These are phyloP conservation scores for Tinea semifulvella DNA, from an alignment of 2,888 invertebrate genomes.

Conservation along the genomic window DNA sequence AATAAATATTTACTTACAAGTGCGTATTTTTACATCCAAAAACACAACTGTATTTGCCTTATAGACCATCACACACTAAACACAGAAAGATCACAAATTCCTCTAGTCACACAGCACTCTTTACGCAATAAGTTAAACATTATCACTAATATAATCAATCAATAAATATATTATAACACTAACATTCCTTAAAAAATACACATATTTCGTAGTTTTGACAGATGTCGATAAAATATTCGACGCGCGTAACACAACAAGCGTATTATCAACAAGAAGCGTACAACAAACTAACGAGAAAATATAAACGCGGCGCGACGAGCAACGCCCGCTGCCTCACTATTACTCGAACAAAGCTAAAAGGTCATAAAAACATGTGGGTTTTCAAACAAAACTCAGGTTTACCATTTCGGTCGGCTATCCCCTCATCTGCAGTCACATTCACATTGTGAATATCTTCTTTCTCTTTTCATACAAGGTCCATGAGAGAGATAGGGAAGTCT, in stretches of 20 bases:
- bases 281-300: constrained; percentile 8
- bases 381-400: not conserved
- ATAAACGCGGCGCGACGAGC: constrained; percentile 25
- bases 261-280: constrained; percentile 5
- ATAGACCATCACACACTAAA: constrained; percentile 42
- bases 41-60: constrained; percentile 33
- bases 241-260: constrained; percentile 15
- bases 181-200: constrained; percentile 32
- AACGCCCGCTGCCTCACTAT: constrained; percentile 26
- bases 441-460: not conserved
- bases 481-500: constrained; percentile 1
- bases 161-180: constrained; percentile 22
- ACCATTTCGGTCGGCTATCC: not conserved
- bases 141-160: constrained; percentile 22
- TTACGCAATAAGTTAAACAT: constrained; percentile 31
- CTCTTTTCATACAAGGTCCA: not conserved
- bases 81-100: constrained; percentile 48
- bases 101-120: constrained; percentile 33
- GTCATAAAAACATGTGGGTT: not conserved
- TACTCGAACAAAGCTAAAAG: not conserved
- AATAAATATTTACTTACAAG: constrained; percentile 60
- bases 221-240: constrained; percentile 42
- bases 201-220: constrained; percentile 38
- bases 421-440: constrained; percentile 1
- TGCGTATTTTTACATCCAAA: constrained; percentile 47